Base-by-base conservation (phyloP, 2,113 vertebrate species). In the Pelecanus crispus region DNA sequence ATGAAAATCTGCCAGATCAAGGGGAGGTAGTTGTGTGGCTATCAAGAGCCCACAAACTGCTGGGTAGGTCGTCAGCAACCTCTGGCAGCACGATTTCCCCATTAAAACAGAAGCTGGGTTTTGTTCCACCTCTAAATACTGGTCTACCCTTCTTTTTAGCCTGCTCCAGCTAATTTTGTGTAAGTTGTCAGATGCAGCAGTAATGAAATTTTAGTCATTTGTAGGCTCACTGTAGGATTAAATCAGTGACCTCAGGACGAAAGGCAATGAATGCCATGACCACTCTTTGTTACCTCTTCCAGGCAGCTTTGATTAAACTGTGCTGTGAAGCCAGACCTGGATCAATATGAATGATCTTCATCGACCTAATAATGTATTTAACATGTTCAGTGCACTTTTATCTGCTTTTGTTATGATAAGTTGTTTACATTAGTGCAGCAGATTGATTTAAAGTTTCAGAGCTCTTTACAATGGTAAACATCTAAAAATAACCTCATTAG, bases 301-400 rank as follows among this genome's bases (percentile, higher is more conserved):
- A 97, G 95, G 96, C 67, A 95, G 96, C 94, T 97, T 86, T 97
- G 96, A 98, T 98, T 97, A 97, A 97, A 96, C 81, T 86, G 55
- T 97, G 94, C 95, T 96, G 92, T 96, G 97, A 98, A 98, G 97
- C 95, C 93, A 97, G 96, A 96, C 95, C 75, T 86, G 88, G 95
- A 99, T 98, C 97, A 97, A 98, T 98, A 98, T 94, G 96, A 98
- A 96, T 97, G 95, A 98, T 96, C 97, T 96, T 94, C 97, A 98
- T 98, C 47, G 95, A 98, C 97, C 96, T 98, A 97, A 98, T 97
- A 98, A 97, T 97, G 94, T 97, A 95, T 97, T 98, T 98, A 98
- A 97, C 93, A 88, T 95, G 70, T 97, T 97, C 0, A 2, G 93
- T 86, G 83, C 82, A 92, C 84, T 97, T 97, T 95, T 94, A 75